Base-by-base conservation (phyloP, 2,888 invertebrate genomes). In the Polyommatus iphigenia region DNA sequence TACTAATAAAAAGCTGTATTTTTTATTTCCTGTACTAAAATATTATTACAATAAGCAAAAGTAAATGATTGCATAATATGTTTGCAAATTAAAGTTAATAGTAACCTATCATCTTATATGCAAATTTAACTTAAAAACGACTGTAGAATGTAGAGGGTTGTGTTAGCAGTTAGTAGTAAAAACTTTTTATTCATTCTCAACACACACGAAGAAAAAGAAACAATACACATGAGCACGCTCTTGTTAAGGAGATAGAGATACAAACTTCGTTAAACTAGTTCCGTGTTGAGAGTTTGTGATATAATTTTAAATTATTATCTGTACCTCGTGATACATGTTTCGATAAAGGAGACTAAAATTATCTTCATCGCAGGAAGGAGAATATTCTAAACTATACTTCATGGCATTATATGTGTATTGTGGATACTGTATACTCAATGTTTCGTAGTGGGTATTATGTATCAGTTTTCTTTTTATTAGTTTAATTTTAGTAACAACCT, bases 251-350 rank as follows among this genome's bases (percentile, higher is more conserved):
- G 36, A 36, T 71, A 18, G 36, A 29, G 71, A 71, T 15, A 71
- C n/a, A 8, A 71, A 32, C 32, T 71, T 36, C 36, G 36, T 32
- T 32, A 71, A 36, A 71, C 18, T 36, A 32, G 32, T 15, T 15
- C 8, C n/a, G 71, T 36, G 36, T 71, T 36, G 71, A 20, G n/a
- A 71, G 71, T 71, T 71, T 71, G n/a, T 18, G 36, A 71, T 71
- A 67, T 24, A 29, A 24, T 32, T 71, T 71, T 32, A 71, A 71
- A 32, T 71, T 71, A 18, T 62, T 62, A 24, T 24, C 24, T 62
- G 3, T 62, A 62, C 10, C 24, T 24, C n/a, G 7, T 20, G 62
- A 8, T 24, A 20, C 1, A 62, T 10, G 3, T 62, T 59, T 15
- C 54, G 54, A 18, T 54, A 5, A 54, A 54, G 54, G 2, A 15